Conservation (phyloP, 2,113 vertebrate species). For the Coptodon bakossiorum region DNA sequence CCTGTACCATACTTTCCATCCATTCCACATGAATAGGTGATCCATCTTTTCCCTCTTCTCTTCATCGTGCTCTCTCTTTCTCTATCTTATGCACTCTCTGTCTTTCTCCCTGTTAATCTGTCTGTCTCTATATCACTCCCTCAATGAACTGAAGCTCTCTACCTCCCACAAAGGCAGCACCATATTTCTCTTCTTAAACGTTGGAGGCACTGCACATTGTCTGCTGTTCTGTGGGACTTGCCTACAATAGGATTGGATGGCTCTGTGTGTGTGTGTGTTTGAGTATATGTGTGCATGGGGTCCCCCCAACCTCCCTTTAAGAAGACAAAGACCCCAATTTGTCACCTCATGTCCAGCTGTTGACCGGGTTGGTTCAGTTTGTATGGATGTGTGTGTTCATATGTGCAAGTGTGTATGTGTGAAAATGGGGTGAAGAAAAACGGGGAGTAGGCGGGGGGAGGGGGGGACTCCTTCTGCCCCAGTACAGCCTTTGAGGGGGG, state of each 20-base stretch:
- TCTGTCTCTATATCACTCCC: slow-evolving; percentile 60
- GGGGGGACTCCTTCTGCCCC: slow-evolving; percentile 38
- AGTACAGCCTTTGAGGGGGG: slow-evolving; percentile 21
- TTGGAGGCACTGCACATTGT: slow-evolving; percentile 55
- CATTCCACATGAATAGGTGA: neutral
- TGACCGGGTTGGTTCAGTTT: slow-evolving; percentile 56
- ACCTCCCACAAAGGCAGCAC: slow-evolving; percentile 68
- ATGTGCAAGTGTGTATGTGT: slow-evolving; percentile 36
- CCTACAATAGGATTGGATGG: slow-evolving; percentile 49
- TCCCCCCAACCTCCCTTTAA: slow-evolving; percentile 57
- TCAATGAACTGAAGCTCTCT: slow-evolving; percentile 68
- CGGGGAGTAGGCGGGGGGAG: neutral
- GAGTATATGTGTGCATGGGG: neutral
- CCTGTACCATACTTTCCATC: neutral
- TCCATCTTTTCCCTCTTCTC: slow-evolving; percentile 7
- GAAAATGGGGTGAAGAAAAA: slow-evolving; percentile 43
- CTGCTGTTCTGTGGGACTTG: slow-evolving; percentile 42
- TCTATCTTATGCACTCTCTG: slow-evolving; percentile 46
- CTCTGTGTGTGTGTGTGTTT: slow-evolving; percentile 18
- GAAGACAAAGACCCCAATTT: slow-evolving; percentile 71
- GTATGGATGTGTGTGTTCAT: slow-evolving; percentile 32
- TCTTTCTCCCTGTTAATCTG: slow-evolving; percentile 59
- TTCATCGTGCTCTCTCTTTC: neutral
- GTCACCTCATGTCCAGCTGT: slow-evolving; percentile 72
- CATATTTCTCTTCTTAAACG: slow-evolving; percentile 69